Evolutionary conservation across 2,113 vertebrate genomes (phyloP).

Genomic region (Hassar affinis): DNA sequence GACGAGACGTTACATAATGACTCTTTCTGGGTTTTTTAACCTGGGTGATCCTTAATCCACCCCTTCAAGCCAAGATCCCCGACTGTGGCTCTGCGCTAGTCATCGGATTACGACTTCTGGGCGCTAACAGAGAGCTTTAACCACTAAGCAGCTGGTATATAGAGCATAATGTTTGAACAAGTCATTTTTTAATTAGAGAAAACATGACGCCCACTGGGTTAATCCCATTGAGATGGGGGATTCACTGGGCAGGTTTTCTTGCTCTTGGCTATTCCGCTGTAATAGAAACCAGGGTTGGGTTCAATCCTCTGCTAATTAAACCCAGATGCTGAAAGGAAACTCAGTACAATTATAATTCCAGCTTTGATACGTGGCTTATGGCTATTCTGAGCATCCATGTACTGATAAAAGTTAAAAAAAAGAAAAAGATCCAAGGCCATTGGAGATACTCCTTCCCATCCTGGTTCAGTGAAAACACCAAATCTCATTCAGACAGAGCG

Average conservation of each 20-base stretch:
- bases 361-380: constrained; percentile 3
- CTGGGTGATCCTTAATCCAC: background rate
- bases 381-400: background rate
- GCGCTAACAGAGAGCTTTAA: background rate
- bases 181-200: background rate
- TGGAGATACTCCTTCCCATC: background rate
- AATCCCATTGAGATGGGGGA: constrained; percentile 16
- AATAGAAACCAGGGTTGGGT: constrained; percentile 36
- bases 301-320: constrained; percentile 3
- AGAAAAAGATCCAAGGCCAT: background rate
- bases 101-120: background rate
- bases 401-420: background rate
- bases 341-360: background rate
- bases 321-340: constrained; percentile 19
- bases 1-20: background rate
- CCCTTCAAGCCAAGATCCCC: background rate
- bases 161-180: background rate
- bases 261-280: constrained; percentile 4
- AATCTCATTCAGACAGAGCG: background rate
- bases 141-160: background rate
- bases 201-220: constrained; percentile 5
- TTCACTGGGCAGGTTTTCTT: background rate
- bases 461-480: background rate
- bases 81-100: background rate
- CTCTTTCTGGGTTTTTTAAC: background rate